Evolutionary conservation across 2,797 vertebrate species (phyloP).

Genomic region (Chaunax sp.): DNA sequence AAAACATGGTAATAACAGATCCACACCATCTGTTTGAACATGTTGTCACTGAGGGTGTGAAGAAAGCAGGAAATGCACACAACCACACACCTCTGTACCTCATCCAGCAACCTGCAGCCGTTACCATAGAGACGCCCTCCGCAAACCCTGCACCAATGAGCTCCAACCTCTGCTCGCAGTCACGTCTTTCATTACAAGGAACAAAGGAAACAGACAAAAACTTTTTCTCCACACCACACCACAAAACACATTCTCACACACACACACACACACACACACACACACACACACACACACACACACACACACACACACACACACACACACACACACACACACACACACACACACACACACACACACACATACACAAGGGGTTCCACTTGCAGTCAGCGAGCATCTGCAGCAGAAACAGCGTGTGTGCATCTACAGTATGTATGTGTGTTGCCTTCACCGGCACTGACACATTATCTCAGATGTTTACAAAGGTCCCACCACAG

Average conservation of each 20-base stretch:
- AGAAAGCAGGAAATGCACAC: conserved; percentile 77
- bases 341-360: no score
- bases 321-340: no score
- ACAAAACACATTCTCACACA: conserved; percentile 31
- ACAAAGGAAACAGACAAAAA: conserved; percentile 55
- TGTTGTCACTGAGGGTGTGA: neutral
- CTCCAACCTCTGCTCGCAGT: conserved; percentile 61
- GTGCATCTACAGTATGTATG: neutral
- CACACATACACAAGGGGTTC: no score
- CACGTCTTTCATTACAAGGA: conserved; percentile 7
- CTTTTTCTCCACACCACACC: conserved; percentile 30
- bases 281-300: no score
- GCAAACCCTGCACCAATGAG: conserved; percentile 60
- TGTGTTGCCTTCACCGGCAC: neutral
- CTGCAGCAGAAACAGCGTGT: conserved; percentile 8
- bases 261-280: neutral
- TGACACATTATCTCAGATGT: conserved; percentile 23
- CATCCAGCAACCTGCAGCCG: conserved; percentile 59
- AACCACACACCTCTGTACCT: conserved; percentile 77
- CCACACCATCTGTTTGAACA: neutral
- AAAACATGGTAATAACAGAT: conserved; percentile 5
- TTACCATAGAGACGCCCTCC: conserved; percentile 62
- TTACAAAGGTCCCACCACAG: conserved; percentile 29
- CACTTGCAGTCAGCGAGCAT: conserved; percentile 19
- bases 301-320: no score